Percentiles rank a stretch among this genome's conserved stretches.
Conservation (phyloP, 2,113 vertebrate genomes). For the Paramormyrops kingsleyae region DNA sequence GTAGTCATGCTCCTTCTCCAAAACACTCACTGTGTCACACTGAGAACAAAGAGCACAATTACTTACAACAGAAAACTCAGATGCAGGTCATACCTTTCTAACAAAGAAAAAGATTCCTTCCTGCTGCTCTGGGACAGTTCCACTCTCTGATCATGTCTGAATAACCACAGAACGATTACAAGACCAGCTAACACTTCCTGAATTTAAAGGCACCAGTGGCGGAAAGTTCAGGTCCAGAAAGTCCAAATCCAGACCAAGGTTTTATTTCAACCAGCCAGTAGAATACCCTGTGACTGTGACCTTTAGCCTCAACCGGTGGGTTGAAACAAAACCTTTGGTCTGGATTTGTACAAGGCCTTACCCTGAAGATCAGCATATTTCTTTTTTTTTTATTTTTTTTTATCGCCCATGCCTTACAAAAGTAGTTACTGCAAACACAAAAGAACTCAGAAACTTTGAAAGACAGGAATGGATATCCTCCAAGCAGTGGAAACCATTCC, state of each 20-base stretch:
- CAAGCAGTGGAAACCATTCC: not conserved
- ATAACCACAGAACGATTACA: constrained; percentile 16
- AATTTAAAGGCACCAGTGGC: not conserved
- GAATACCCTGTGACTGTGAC: too few species aligned
- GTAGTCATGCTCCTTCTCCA: constrained; percentile 97
- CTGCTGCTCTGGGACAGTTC: not conserved
- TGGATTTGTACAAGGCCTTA: not conserved
- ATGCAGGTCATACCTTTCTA: not conserved
- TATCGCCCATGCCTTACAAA: not conserved
- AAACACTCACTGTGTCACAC: constrained; percentile 86
- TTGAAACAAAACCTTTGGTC: too few species aligned
- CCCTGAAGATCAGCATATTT: not conserved
- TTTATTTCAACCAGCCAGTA: too few species aligned
- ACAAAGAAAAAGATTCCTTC: not conserved
- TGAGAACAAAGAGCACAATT: constrained; percentile 36
- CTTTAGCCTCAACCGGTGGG: too few species aligned
- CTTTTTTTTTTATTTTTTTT: not conserved
- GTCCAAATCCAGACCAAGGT: too few species aligned
- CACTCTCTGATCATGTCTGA: not conserved
- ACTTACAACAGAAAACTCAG: not conserved
- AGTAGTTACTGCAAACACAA: not conserved
- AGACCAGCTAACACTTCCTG: constrained; percentile 11
- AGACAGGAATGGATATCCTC: not conserved
- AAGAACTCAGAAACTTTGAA: not conserved
- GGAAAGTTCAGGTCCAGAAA: too few species aligned